Evolutionary conservation across 2,888 invertebrate genomes (phyloP).

Genomic region (Meiosimyza platycephala): DNA sequence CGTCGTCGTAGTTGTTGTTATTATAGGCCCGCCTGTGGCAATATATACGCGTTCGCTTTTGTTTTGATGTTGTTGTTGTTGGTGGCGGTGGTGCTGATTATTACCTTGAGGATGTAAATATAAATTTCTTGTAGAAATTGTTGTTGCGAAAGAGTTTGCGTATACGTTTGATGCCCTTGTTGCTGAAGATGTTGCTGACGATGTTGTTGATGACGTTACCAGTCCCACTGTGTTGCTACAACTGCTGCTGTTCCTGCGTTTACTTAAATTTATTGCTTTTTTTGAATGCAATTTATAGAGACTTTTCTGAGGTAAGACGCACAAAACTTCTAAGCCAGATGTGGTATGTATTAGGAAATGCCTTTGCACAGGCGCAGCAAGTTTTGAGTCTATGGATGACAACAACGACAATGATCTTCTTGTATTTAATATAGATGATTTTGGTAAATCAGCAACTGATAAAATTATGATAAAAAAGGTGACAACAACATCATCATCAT

Average conservation of each 20-base stretch:
- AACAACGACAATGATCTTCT: conserved; percentile 2
- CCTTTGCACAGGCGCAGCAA: neutral
- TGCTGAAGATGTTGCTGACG: conserved; percentile 35
- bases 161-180: conserved; percentile 32
- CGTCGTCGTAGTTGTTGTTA: conserved; percentile 60
- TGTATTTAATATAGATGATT: conserved; percentile 14
- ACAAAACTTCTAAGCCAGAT: neutral
- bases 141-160: conserved; percentile 11
- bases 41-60: conserved; percentile 39
- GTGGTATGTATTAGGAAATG: neutral
- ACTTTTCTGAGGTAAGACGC: conserved; percentile 23
- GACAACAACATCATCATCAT: conserved; percentile 50
- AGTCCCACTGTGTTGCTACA: conserved; percentile 31
- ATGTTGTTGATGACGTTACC: conserved; percentile 29
- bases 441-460: conserved; percentile 30
- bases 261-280: conserved; percentile 6
- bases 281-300: conserved; percentile 15
- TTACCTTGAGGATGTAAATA: conserved; percentile 19
- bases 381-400: neutral
- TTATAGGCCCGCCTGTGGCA: conserved; percentile 44
- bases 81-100: conserved; percentile 41
- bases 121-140: conserved; percentile 10
- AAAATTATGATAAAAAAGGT: conserved; percentile 33
- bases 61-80: conserved; percentile 39
- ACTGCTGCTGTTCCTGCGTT: conserved; percentile 10